These are phyloP conservation scores for Enteromius thamalakanensis DNA, from an alignment of 2,797 vertebrate species.

Conservation along the genomic window DNA sequence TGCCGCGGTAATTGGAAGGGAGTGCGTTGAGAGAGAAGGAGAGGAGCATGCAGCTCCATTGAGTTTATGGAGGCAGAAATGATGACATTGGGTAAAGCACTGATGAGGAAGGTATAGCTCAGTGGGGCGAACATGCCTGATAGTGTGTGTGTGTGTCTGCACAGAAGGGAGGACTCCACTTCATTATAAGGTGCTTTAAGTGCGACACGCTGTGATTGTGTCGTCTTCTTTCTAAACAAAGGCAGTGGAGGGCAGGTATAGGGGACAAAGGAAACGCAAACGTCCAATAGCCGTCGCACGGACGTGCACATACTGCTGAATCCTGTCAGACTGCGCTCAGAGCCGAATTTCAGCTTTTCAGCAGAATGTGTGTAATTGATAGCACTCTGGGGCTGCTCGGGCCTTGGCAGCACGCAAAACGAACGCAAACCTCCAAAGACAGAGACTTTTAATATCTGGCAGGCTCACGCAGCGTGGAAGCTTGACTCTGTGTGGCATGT, in stretches of 20 bases:
- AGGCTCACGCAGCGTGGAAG: conserved; percentile 22
- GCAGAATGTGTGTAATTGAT: conserved; percentile 64
- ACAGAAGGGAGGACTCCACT: conserved; percentile 41
- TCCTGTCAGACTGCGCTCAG: conserved; percentile 59
- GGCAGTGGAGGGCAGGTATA: conserved; percentile 53
- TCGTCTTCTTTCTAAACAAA: conserved; percentile 55
- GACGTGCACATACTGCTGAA: conserved; percentile 59
- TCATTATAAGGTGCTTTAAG: conserved; percentile 58
- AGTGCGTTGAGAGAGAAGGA: conserved; percentile 53
- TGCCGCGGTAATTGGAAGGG: conserved; percentile 63
- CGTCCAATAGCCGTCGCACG: conserved; percentile 57
- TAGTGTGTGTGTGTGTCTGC: conserved; percentile 17
- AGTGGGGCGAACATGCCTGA: conserved; percentile 52
- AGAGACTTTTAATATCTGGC: conserved; percentile 58
- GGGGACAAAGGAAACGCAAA: conserved; percentile 56
- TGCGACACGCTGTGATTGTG: conserved; percentile 36
- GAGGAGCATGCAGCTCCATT: conserved; percentile 58
- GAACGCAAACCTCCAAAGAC: conserved; percentile 52
- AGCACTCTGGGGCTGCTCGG: conserved; percentile 57
- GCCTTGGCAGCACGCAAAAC: conserved; percentile 58
- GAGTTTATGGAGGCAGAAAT: conserved; percentile 67
- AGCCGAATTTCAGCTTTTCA: conserved; percentile 63
- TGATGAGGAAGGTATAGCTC: conserved; percentile 62
- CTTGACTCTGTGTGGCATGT: conserved; percentile 32
- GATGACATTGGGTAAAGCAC: conserved; percentile 66